Conservation (phyloP, 2,797 vertebrate species). For the Spea hammondii region DNA sequence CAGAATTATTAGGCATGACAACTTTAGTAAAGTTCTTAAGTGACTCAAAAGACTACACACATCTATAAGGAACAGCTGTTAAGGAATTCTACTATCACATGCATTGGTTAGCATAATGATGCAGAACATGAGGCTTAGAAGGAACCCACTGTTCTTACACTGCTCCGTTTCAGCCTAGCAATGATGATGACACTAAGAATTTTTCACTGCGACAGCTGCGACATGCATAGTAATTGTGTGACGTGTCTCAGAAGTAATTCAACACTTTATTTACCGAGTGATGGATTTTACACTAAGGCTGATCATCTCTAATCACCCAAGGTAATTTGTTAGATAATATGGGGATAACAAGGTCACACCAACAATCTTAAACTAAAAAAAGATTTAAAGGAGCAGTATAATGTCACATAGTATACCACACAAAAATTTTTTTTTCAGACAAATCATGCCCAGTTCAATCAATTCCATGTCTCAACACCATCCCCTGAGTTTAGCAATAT, state of each 20-base stretch:
- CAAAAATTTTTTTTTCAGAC: too few relatives aligned
- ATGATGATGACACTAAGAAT: not conserved
- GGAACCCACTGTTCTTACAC: too few relatives aligned
- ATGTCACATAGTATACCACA: too few relatives aligned
- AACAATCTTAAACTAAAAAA: too few relatives aligned
- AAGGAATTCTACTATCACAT: not conserved
- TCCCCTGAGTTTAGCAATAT: too few relatives aligned
- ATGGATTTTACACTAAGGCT: not conserved
- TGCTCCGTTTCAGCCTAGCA: not conserved
- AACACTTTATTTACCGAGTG: not conserved
- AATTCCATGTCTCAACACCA: too few relatives aligned
- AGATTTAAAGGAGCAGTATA: too few relatives aligned
- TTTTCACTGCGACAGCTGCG: not conserved
- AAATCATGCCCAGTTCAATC: too few relatives aligned
- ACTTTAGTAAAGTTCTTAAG: not conserved
- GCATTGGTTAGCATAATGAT: slow-evolving; percentile 2
- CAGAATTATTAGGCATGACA: slow-evolving; percentile 6
- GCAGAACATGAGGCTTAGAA: not conserved
- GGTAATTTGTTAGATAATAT: not conserved
- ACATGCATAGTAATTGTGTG: not conserved
- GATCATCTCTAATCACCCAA: not conserved
- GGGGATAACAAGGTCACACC: not conserved
- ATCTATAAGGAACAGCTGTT: slow-evolving; percentile 15
- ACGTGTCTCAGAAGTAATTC: not conserved
- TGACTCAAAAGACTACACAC: not conserved